Evolutionary conservation across 2,113 vertebrate genomes (phyloP).

Genomic region (Limnothrissa miodon): DNA sequence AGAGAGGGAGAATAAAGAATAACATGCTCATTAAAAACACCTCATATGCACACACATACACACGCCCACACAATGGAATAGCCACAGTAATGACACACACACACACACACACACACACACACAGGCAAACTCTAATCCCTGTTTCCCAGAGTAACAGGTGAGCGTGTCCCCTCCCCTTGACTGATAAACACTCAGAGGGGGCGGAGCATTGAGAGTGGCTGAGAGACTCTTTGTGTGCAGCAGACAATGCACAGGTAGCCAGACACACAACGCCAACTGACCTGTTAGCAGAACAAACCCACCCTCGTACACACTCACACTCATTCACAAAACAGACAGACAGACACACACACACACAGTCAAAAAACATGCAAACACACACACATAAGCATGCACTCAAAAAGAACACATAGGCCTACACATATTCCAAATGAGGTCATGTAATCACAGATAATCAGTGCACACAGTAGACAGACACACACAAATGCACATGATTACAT

Average conservation of each 20-base stretch:
- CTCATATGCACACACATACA: constrained; percentile 20
- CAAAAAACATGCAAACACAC: background rate
- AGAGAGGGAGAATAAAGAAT: too few relatives aligned
- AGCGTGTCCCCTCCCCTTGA: constrained; percentile 51
- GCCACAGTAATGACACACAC: constrained; percentile 18
- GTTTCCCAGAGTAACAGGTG: constrained; percentile 69
- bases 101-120: constrained; percentile 48
- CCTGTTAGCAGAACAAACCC: background rate
- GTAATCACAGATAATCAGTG: background rate
- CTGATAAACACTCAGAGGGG: constrained; percentile 35
- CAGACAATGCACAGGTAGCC: constrained; percentile 9
- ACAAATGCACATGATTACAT: background rate
- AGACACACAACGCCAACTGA: background rate
- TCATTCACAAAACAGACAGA: background rate
- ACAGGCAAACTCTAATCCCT: constrained; percentile 48
- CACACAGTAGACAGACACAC: background rate
- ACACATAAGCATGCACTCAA: background rate
- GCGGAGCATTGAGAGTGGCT: constrained; percentile 18
- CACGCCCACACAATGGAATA: background rate
- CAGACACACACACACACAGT: background rate
- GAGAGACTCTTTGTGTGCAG: constrained; percentile 21
- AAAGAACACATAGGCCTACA: background rate
- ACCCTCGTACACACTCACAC: background rate
- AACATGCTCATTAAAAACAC: too few relatives aligned
- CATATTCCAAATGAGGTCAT: background rate